Conservation (phyloP, 1,140 invertebrate species). For the Eueides isabella region DNA sequence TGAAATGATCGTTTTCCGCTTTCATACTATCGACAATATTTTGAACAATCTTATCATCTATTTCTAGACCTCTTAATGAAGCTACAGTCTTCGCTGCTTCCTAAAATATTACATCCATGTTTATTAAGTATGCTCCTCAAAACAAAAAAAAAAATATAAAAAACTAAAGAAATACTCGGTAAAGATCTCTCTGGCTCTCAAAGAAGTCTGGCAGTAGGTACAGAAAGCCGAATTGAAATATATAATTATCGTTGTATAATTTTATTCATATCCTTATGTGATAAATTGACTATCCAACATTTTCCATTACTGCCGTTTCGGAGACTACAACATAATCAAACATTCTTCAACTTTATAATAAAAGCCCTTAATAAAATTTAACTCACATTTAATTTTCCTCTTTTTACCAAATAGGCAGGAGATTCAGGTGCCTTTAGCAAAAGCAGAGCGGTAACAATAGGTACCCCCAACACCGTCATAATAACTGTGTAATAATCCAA, state of each 20-base stretch:
- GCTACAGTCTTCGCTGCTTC: constrained; percentile 34
- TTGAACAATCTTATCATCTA: constrained; percentile 35
- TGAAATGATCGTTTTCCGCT: constrained; percentile 32
- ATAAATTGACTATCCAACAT: no score
- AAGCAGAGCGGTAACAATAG: constrained; percentile 39
- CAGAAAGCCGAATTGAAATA: no score
- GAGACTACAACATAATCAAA: no score
- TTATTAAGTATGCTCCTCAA: no score
- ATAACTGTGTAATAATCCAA: constrained; percentile 72
- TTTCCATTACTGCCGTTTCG: no score
- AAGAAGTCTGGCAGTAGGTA: no score
- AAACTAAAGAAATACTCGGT: no score
- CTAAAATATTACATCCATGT: constrained; percentile 23
- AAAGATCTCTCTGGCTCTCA: no score
- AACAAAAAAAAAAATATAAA: no score
- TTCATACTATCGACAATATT: constrained; percentile 31
- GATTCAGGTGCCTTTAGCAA: constrained; percentile 57
- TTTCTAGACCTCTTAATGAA: constrained; percentile 27
- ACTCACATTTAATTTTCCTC: constrained; percentile 53
- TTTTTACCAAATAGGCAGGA: constrained; percentile 56
- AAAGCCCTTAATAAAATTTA: neutral
- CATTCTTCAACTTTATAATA: no score
- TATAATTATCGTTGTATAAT: no score
- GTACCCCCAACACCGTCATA: constrained; percentile 42
- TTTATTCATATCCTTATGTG: no score